These are phyloP conservation scores for Oceanites oceanicus DNA, from an alignment of 2,113 vertebrate species.

Conservation along the genomic window DNA sequence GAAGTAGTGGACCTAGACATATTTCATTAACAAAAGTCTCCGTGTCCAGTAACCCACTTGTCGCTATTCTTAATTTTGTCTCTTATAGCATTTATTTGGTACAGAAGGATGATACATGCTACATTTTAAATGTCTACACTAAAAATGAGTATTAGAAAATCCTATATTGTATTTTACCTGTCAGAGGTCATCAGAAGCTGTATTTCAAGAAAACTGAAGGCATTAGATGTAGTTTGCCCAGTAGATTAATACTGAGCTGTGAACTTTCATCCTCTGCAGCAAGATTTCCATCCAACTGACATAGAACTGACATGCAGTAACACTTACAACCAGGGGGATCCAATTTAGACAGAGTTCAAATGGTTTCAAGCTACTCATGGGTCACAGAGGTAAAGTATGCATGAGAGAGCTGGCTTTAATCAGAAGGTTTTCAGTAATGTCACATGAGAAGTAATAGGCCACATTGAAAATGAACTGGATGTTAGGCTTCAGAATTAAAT, in stretches of 20 bases:
- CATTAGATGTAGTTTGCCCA: constrained; percentile 64
- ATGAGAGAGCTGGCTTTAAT: constrained; percentile 64
- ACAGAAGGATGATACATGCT: constrained; percentile 25
- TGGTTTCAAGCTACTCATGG: constrained; percentile 61
- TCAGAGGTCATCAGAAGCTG: constrained; percentile 61
- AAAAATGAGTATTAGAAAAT: constrained; percentile 48
- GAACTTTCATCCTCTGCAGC: constrained; percentile 52
- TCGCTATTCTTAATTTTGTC: background rate
- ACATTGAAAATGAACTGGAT: constrained; percentile 24
- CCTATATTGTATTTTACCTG: constrained; percentile 41
- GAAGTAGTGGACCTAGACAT: background rate
- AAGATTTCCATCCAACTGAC: constrained; percentile 63
- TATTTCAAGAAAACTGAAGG: constrained; percentile 60
- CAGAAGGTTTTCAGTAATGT: constrained; percentile 44
- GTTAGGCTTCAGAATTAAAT: constrained; percentile 25
- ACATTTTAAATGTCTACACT: constrained; percentile 45
- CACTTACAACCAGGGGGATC: constrained; percentile 44
- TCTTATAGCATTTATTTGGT: constrained; percentile 20
- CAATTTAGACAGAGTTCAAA: constrained; percentile 59
- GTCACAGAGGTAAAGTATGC: constrained; percentile 70
- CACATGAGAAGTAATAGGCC: constrained; percentile 26
- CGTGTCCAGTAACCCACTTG: background rate
- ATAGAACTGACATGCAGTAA: constrained; percentile 58
- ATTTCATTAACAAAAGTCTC: constrained; percentile 3
- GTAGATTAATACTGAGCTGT: constrained; percentile 59